These are phyloP conservation scores for Lycocorax pyrrhopterus DNA, from an alignment of 2,113 vertebrate genomes.

Conservation along the genomic window DNA sequence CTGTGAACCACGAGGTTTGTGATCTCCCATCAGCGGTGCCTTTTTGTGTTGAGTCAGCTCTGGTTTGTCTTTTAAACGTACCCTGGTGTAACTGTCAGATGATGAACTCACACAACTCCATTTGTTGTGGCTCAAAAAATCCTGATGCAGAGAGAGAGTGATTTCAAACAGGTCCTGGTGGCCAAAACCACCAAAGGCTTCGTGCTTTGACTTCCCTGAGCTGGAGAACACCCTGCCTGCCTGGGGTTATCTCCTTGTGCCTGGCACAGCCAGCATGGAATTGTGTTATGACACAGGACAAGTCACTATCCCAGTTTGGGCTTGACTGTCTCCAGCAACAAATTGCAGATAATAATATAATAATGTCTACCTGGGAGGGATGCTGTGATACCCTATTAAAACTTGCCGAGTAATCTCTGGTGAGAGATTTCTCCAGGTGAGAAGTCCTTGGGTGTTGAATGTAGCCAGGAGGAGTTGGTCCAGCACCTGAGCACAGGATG, in stretches of 20 bases:
- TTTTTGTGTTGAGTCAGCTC: neutral
- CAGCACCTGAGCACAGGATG: fast-evolving
- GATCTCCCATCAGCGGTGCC: neutral
- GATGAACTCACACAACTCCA: fast-evolving
- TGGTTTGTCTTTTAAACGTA: neutral
- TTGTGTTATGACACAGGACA: neutral
- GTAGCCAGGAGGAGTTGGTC: neutral
- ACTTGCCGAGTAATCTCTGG: neutral
- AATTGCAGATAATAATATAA: neutral
- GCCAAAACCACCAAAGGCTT: neutral
- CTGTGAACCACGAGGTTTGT: neutral
- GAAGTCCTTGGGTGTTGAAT: neutral
- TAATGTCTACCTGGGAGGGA: neutral
- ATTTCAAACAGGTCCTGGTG: neutral
- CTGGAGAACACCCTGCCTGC: neutral
- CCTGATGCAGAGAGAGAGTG: neutral
- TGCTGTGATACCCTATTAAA: neutral
- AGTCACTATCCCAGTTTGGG: neutral
- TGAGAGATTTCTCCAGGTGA: neutral
- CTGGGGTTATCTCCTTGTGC: neutral
- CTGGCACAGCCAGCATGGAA: neutral
- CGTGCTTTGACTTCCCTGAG: neutral
- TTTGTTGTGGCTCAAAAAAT: neutral
- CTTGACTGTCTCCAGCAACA: neutral
- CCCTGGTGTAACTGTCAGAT: neutral